Base-by-base conservation (phyloP, 2,113 vertebrate genomes). In the Psilopogon haemacephalus region DNA sequence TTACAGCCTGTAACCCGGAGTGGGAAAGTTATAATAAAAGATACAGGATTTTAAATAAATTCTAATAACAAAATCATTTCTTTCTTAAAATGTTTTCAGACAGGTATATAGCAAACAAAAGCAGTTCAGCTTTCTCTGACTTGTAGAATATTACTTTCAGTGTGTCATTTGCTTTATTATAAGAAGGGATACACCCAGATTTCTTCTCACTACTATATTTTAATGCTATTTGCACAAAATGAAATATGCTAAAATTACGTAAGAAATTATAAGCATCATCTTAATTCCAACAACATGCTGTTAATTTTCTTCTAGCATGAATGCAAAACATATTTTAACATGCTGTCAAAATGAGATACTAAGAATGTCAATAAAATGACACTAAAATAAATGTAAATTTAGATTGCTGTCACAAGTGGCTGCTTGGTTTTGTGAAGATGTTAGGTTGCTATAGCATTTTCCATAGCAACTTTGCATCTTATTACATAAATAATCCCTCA, bases 401-500 rank as follows among this genome's bases (percentile, higher is more conserved):
- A 97, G 97, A 97, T 95, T 97, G 97, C 96, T 97, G 97, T 97
- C 97, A 98, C 97, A 98, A 98, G 97, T 96, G 96, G 95, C 97
- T 97, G 96, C 96, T 97, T 97, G 97, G 97, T 96, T 98, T 96
- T 93, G 82, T 97, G 94, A 97, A 97, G 97, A 98, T 97, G 97
- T 97, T 97, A 93, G 96, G 97, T 98, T 98, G 97, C 97, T 97
- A 98, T 97, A 98, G 98, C 94, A 44, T 96, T 98, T 98, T 95
- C 97, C 97, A 98, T 97, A 98, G 98, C 97, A 98, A 98, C 97
- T 97, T 98, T 97, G 97, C 96, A 97, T 98, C 97, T 98, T 97
- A 97, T 97, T 97, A 97, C 97, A 98, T 98, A 97, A 97, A 98
- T 98, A 98, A 97, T 97, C 97, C 97, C 95, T 96, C 65, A 73